phyloP scores from a whole-genome alignment of 2,797 vertebrate genomes.

The Kryptopterus vitreolus region DNA sequence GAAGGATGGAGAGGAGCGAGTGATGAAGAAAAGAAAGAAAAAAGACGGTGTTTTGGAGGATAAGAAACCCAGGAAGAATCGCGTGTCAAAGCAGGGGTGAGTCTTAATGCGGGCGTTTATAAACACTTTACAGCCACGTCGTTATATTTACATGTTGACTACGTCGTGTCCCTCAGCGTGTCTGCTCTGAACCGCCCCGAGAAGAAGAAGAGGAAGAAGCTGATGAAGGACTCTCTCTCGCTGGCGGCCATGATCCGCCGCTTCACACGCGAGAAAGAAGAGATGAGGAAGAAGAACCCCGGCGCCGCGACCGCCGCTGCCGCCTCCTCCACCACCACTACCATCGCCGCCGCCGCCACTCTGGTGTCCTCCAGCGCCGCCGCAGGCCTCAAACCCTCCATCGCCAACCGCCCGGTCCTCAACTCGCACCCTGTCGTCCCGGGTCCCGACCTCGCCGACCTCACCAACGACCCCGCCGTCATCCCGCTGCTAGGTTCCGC shows the following conservation, averaged over 20 bases:
- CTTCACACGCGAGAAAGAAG: conserved; percentile 93
- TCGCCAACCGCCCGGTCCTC: conserved; percentile 55
- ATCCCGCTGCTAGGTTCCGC: conserved; percentile 89
- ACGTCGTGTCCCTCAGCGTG: conserved; percentile 70
- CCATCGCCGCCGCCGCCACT: rapidly evolving
- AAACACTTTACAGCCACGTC: too few relatives aligned
- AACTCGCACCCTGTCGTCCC: conserved; percentile 68
- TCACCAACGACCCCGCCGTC: conserved; percentile 81
- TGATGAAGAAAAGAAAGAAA: conserved; percentile 87
- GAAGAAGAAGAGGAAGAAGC: conserved; percentile 95
- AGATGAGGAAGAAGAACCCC: conserved; percentile 82
- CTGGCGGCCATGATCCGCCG: conserved; percentile 94
- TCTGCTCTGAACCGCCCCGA: conserved; percentile 91
- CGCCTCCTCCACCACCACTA: not conserved
- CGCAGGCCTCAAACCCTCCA: conserved; percentile 61
- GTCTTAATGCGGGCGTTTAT: conserved; percentile 17
- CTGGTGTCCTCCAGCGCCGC: not conserved
- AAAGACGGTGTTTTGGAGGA: conserved; percentile 87
- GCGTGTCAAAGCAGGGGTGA: conserved; percentile 89
- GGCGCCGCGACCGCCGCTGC: conserved; percentile 7
- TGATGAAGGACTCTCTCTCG: conserved; percentile 90
- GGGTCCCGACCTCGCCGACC: conserved; percentile 64
- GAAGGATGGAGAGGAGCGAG: conserved; percentile 88
- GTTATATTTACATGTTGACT: not conserved
- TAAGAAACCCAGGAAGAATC: conserved; percentile 89